Evolutionary conservation across 1,140 invertebrate genomes (phyloP).

Genomic region (Pemphigus obesinymphae): DNA sequence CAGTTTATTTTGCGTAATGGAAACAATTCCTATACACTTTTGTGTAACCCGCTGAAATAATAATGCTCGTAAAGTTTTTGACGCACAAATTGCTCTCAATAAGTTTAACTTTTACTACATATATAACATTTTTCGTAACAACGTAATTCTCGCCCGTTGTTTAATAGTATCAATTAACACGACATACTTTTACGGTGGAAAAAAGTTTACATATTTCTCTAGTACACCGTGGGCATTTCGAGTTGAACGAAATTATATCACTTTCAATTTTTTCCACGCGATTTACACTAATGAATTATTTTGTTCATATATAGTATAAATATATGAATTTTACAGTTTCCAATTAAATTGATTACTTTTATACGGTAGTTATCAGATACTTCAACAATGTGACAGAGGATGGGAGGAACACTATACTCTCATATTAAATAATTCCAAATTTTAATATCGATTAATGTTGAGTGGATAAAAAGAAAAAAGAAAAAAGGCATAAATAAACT

Average conservation of each 20-base stretch:
- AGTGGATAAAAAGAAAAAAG: no score
- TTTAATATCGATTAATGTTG: no score
- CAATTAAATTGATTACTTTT: not conserved
- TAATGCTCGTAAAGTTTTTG: not conserved
- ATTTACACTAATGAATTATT: no score
- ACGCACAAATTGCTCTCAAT: not conserved
- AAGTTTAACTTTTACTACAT: not conserved
- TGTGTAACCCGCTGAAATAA: not conserved
- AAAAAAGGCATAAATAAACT: no score
- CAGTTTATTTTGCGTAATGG: not conserved
- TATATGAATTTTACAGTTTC: not conserved
- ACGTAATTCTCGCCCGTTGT: not conserved
- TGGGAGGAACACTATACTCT: no score
- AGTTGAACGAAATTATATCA: no score
- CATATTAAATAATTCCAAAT: no score
- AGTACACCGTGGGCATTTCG: no score
- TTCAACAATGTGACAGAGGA: not conserved
- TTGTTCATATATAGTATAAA: not conserved
- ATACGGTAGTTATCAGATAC: not conserved
- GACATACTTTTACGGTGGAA: not conserved
- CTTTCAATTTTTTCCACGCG: no score
- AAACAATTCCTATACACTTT: not conserved
- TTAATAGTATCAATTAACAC: slow-evolving; percentile 10
- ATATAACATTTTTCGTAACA: not conserved
- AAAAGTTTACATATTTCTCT: not conserved